Base-by-base conservation (phyloP, 1,140 invertebrate species). In the Antheraea pernyi region DNA sequence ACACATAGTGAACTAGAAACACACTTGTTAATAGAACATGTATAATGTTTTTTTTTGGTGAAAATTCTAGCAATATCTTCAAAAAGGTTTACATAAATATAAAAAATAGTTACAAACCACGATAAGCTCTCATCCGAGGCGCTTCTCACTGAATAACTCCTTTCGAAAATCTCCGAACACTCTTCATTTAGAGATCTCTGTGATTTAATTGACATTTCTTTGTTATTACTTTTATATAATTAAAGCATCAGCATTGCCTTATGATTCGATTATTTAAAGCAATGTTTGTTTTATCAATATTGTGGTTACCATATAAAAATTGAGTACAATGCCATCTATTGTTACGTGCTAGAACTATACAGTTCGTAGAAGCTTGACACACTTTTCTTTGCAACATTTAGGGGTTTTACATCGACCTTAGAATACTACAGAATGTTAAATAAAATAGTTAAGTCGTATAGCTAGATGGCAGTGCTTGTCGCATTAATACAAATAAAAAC, bases 121-220 rank as follows among this genome's bases (percentile, higher is more conserved):
- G 83, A 83, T 11, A 83, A 67, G 73, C 86, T 89, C 59, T 87
- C 85, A n/a, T 87, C 83, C 0, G 88, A 89, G 0, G 64, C 76
- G 78, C 84, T 91, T 70, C 73, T 83, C 11, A 86, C 74, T 0
- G 89, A 90, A 67, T 85, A 87, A 71, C 85, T 89, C 64, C 71
- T 87, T 30, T 89, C 86, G 30, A 89, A 80, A 72, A 88, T 85
- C 53, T 91, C 86, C 0, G 83, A 88, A 74, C 83, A 86, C 48
- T 89, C 88, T 0, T 91, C 88, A 19, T 84, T 82, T 59, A 89
- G 76, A 19, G 83, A 89, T 80, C 86, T 88, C 65, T 89, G 83
- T 4, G 86, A 91, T 75, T 88, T 89, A 71, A 87, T 87, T 65
- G 89, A 90, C 88, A 90, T 13, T n/a, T 11, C 7, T 42, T 42